Conservation (phyloP, 2,888 invertebrate genomes). For the Catocala nupta region DNA sequence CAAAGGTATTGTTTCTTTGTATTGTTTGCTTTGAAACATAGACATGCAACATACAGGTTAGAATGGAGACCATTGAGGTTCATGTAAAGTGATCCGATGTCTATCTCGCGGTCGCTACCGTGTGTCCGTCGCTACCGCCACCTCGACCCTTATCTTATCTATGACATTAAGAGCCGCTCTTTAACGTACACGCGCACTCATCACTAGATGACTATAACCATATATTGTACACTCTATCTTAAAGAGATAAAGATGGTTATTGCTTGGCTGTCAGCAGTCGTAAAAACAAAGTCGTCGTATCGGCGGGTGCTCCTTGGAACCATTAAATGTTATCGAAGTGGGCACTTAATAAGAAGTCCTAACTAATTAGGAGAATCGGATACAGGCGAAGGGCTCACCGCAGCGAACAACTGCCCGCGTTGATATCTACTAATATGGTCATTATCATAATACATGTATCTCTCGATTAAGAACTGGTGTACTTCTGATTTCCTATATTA, state of each 20-base stretch:
- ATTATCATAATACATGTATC: not conserved
- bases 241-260: constrained; percentile 17
- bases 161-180: constrained; percentile 64
- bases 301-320: constrained; percentile 56
- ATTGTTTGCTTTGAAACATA: not conserved
- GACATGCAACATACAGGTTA: not conserved
- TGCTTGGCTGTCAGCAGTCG: constrained; percentile 29
- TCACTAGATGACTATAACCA: constrained; percentile 15
- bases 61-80: constrained; percentile 1
- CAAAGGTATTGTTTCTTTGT: no score
- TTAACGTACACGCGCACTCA: constrained; percentile 46
- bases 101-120: constrained; percentile 30
- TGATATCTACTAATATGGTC: constrained; percentile 5
- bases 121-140: constrained; percentile 27
- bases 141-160: constrained; percentile 65
- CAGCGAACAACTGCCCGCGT: not conserved
- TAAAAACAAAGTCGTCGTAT: constrained; percentile 58
- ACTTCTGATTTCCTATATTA: no score
- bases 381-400: constrained; percentile 1
- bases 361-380: constrained; percentile 67
- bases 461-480: no score
- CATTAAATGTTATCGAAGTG: constrained; percentile 67
- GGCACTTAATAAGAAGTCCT: constrained; percentile 63
- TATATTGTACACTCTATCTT: constrained; percentile 11
- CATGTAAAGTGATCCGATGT: constrained; percentile 32